Base-by-base conservation (phyloP, 2,797 vertebrate species). In the Phrynocephalus vlangalii region DNA sequence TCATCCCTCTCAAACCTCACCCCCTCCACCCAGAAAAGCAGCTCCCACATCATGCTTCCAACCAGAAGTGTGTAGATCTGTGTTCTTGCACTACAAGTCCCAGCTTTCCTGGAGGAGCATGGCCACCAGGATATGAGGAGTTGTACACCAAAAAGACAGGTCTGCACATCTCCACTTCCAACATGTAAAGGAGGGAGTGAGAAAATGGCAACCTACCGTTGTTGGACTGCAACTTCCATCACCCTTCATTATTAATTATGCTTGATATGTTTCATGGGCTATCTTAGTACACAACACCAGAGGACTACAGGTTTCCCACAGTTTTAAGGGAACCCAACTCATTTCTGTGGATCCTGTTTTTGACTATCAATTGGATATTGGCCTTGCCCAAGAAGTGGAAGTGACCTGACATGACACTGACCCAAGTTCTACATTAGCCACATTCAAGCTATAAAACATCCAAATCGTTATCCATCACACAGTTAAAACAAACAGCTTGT, bases 401-500 rank as follows among this genome's bases (percentile, higher is more conserved):
- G 38, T 63, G 6, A 44, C 20, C 38, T 44, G 33, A 44, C 24
- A 50, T 5, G 60, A 82, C 13, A 18, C 15, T 44, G 15, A 76
- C 24, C n/a, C 6, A 20, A 67, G 28, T 26, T 44, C 63, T 63
- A 5, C 33, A 38, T 44, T 44, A 5, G 9, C 10, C 6, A 24
- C 5, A 22, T 67, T 84, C 33, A 26, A 15, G 38, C 33, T 3
- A 84, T 60, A 16, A 76, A 84, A 76, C 50, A 20, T 15, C 60
- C 44, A 76, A 75, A 6, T 20, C 30, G 7, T 38, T 75, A 44
- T 44, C 3, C 3, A 38, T 44, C 10, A 26, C 10, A 26, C 13
- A 87, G 85, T 77, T 89, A 84, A 11, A 75, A 38, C 10, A 77
- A 38, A 15, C n/a, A 89, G 30, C 73, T 83, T 50, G 85, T 84